These are phyloP conservation scores for Anadara kagoshimensis DNA, from an alignment of 1,140 invertebrate species.

Conservation along the genomic window DNA sequence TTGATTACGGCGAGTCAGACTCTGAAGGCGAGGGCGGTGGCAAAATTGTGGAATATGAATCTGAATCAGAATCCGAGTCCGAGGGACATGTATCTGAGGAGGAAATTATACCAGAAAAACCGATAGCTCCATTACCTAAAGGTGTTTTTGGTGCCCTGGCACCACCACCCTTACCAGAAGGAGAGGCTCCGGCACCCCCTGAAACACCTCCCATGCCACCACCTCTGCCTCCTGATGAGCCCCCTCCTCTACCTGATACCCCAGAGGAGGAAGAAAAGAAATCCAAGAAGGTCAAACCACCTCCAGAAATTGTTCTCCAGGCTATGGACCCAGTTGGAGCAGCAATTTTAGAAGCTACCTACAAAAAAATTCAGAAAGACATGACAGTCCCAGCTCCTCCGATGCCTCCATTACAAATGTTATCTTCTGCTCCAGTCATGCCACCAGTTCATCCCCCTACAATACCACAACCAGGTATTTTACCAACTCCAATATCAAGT, in stretches of 20 bases:
- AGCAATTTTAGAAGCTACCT: constrained; percentile 34
- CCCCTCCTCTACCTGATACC: constrained; percentile 27
- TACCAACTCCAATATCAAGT: not conserved
- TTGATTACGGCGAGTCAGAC: constrained; percentile 39
- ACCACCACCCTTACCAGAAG: constrained; percentile 14
- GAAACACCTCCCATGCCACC: constrained; percentile 30
- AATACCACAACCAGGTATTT: constrained; percentile 5
- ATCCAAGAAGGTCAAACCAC: constrained; percentile 10
- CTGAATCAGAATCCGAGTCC: not conserved
- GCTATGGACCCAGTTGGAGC: constrained; percentile 29
- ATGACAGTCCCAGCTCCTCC: constrained; percentile 29
- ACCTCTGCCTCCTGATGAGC: constrained; percentile 36
- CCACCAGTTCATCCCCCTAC: not conserved
- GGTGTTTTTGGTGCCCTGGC: constrained; percentile 27
- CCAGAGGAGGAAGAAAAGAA: constrained; percentile 33
- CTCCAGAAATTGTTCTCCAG: constrained; percentile 31
- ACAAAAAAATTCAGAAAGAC: constrained; percentile 13
- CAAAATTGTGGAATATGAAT: not conserved
- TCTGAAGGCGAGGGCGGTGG: constrained; percentile 30
- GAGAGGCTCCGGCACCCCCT: constrained; percentile 4
- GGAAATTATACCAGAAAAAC: constrained; percentile 1
- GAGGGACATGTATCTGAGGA: constrained; percentile 7
- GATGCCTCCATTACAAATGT: constrained; percentile 27
- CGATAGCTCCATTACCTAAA: constrained; percentile 26
- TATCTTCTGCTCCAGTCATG: constrained; percentile 15